phyloP scores from a whole-genome alignment of 2,888 invertebrate genomes.

The Meganola albula region DNA sequence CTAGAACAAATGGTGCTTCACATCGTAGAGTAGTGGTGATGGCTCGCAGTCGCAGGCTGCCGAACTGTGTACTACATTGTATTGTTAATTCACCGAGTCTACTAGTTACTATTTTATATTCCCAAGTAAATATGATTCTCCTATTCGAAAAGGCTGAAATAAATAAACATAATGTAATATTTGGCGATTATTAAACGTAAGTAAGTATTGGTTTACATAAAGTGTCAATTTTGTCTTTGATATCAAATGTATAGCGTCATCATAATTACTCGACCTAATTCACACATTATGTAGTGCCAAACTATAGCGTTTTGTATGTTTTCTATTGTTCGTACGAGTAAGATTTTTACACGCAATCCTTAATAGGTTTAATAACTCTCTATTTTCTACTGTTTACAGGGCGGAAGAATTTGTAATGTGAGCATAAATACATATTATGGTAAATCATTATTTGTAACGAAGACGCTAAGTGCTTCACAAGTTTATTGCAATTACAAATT shows the following conservation, averaged over 20 bases:
- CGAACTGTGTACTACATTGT: slow-evolving; percentile 35
- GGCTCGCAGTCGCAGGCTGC: slow-evolving; percentile 29
- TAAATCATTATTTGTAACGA: no score
- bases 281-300: slow-evolving; percentile 57
- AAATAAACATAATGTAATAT: slow-evolving; percentile 63
- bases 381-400: slow-evolving; percentile 64
- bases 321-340: slow-evolving; percentile 59
- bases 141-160: slow-evolving; percentile 77
- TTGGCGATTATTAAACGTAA: slow-evolving; percentile 61
- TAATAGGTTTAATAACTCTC: slow-evolving; percentile 56
- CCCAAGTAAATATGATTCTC: slow-evolving; percentile 70
- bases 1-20: slow-evolving; percentile 78
- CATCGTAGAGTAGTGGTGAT: slow-evolving; percentile 63
- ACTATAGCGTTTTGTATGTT: slow-evolving; percentile 72
- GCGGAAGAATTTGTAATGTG: slow-evolving; percentile 29
- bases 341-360: slow-evolving; percentile 64
- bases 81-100: slow-evolving; percentile 67
- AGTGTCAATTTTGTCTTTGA: slow-evolving; percentile 32
- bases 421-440: no score
- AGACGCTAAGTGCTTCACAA: no score
- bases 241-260: slow-evolving; percentile 16
- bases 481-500: no score
- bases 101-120: slow-evolving; percentile 73
- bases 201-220: slow-evolving; percentile 44
- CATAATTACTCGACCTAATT: slow-evolving; percentile 30